Conservation (phyloP, 2,797 vertebrate species). For the Acrossocheilus fasciatus region DNA sequence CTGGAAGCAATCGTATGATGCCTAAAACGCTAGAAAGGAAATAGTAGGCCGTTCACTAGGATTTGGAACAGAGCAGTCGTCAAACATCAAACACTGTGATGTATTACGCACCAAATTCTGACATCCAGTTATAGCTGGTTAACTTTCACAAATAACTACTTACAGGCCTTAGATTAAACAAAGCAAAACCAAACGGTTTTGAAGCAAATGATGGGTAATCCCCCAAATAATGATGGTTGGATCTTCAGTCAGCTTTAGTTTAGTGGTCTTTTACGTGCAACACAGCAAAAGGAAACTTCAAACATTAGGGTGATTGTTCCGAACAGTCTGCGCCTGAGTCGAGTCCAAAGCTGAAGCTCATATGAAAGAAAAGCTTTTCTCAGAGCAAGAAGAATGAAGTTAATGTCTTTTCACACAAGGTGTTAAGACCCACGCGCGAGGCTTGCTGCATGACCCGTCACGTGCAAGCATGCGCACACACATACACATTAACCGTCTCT, state of each 20-base stretch:
- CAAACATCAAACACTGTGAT: background rate
- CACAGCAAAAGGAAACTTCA: conserved; percentile 51
- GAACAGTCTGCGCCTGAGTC: conserved; percentile 54
- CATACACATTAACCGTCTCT: conserved; percentile 34
- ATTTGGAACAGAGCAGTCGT: background rate
- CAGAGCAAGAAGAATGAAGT: conserved; percentile 55
- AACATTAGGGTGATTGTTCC: conserved; percentile 58
- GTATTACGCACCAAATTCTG: background rate
- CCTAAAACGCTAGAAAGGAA: background rate
- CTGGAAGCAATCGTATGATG: background rate
- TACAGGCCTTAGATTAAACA: background rate
- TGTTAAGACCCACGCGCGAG: conserved; percentile 69
- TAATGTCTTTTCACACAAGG: conserved; percentile 67
- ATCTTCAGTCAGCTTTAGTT: conserved; percentile 44
- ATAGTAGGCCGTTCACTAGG: too few species aligned
- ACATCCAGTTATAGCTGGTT: background rate
- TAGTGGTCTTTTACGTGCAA: conserved; percentile 23
- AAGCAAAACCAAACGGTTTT: background rate
- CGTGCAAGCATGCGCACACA: conserved; percentile 68
- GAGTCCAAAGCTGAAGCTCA: conserved; percentile 51
- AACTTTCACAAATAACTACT: background rate
- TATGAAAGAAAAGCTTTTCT: conserved; percentile 66
- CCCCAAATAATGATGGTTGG: conserved; percentile 5
- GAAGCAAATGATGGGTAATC: background rate
- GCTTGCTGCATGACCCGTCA: conserved; percentile 81